These are phyloP conservation scores for Thermophis baileyi DNA, from an alignment of 2,113 vertebrate genomes.

Conservation along the genomic window DNA sequence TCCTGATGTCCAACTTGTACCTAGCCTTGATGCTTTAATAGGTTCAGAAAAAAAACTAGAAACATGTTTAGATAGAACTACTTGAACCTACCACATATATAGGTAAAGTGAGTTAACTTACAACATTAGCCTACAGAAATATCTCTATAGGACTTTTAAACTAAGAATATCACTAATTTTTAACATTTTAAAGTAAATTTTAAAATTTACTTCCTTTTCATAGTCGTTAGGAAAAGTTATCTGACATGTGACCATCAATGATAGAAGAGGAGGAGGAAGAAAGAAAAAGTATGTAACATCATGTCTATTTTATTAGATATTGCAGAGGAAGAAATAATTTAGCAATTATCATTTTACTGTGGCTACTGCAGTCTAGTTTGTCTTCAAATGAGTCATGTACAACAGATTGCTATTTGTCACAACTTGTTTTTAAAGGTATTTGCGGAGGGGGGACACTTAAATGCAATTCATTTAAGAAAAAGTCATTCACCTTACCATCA, in stretches of 20 bases:
- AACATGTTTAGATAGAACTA: neutral
- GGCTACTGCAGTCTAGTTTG: neutral
- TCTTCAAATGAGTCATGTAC: neutral
- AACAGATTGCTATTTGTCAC: slow-evolving; percentile 11
- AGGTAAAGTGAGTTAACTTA: neutral
- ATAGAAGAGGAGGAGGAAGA: neutral
- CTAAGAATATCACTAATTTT: neutral
- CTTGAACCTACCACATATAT: neutral
- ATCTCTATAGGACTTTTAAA: neutral
- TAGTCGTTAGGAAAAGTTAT: neutral
- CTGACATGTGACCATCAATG: neutral
- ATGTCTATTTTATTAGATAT: neutral
- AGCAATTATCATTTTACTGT: neutral
- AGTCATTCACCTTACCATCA: slow-evolving; percentile 8
- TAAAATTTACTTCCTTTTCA: neutral
- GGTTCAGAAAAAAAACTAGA: neutral
- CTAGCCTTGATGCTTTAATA: neutral
- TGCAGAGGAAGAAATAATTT: neutral
- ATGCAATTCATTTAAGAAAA: slow-evolving; percentile 20
- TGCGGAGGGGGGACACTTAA: neutral
- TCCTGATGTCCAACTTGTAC: neutral
- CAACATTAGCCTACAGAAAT: neutral
- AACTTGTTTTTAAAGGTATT: slow-evolving; percentile 7
- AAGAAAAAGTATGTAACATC: neutral
- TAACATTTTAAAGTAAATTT: too few species aligned